Evolutionary conservation across 2,888 invertebrate species (phyloP).

Genomic region (Cataglyphis rosenhaueri): DNA sequence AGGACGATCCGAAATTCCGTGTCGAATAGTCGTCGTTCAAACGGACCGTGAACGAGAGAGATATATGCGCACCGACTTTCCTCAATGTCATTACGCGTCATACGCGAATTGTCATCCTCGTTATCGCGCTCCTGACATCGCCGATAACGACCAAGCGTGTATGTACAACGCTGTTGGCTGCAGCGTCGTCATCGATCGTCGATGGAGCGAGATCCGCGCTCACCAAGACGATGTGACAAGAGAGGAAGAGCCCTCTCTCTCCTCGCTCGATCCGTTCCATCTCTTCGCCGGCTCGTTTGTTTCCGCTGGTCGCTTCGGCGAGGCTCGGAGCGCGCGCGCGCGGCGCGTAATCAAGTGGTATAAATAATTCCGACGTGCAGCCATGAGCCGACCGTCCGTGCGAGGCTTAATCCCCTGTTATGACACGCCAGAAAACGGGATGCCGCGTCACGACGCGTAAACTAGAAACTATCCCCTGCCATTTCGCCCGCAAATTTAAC

Average conservation of each 20-base stretch:
- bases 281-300: slow-evolving; percentile 64
- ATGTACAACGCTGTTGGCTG: slow-evolving; percentile 32
- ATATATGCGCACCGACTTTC: slow-evolving; percentile 28
- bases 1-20: slow-evolving; percentile 15
- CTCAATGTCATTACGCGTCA: slow-evolving; percentile 42
- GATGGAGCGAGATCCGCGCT: slow-evolving; percentile 56
- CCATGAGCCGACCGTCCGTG: slow-evolving; percentile 75
- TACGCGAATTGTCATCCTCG: slow-evolving; percentile 50
- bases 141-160: slow-evolving; percentile 62
- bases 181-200: slow-evolving; percentile 58
- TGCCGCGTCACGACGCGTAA: slow-evolving; percentile 55
- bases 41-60: not conserved
- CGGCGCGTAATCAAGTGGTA: slow-evolving; percentile 81
- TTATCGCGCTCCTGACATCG: slow-evolving; percentile 63
- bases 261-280: slow-evolving; percentile 31
- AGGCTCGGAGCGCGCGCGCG: slow-evolving; percentile 63
- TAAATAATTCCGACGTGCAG: slow-evolving; percentile 82
- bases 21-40: slow-evolving; percentile 12
- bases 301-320: slow-evolving; percentile 73
- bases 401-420: slow-evolving; percentile 77
- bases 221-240: slow-evolving; percentile 20
- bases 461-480: slow-evolving; percentile 53
- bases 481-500: slow-evolving; percentile 41
- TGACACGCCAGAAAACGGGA: slow-evolving; percentile 73
- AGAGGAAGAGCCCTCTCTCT: slow-evolving; percentile 11